Base-by-base conservation (phyloP, 92 coral and sea anemone genomes). In the Zoanthus sociatus region DNA sequence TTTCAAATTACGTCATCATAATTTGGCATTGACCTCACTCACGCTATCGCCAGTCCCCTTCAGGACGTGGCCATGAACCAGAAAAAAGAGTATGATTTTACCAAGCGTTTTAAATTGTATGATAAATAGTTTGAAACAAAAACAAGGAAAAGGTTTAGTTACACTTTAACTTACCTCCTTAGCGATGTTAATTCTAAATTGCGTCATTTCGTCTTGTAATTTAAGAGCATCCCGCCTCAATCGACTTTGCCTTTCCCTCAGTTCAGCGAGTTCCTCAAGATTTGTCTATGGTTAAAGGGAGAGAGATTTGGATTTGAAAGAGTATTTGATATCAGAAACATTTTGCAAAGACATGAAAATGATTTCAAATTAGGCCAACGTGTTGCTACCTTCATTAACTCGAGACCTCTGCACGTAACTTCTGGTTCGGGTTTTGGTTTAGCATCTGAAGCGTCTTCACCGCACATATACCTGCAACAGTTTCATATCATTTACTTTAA, bases 391-490 rank as follows among this genome's bases (percentile, higher is more conserved):
- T 95, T 94, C 99, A 97, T 97, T 15, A 95, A 91, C 72, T 97
- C 94, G 7, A 95, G 92, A 48, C 98, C 99, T 78, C 91, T 87
- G 71, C 99, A 97, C n/a, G 97, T 90, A 51, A 97, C 91, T 32
- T 90, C 93, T 30, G 88, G 89, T 64, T 93, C 97, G 3, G 95
- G 86, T 44, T 91, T 90, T 9, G 89, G 90, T 71, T 89, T 92
- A 21, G 86, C 45, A 7, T 89, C 82, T 45, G 91, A 87, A 51
- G 84, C 75, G 60, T 89, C 95, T 77, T 97, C 98, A n/a, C 98
- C 99, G 79, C 85, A 92, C 99, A 97, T 97, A 76, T 92, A 90
- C 79, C 98, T 96, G 86, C 68, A 77, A 73, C 9, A 51, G 26
- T 46, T 46, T 48, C 9, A 37, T 37, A 10, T 2, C 5, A 54